phyloP scores from a whole-genome alignment of 1,140 invertebrate genomes.

The Caerostris extrusa region DNA sequence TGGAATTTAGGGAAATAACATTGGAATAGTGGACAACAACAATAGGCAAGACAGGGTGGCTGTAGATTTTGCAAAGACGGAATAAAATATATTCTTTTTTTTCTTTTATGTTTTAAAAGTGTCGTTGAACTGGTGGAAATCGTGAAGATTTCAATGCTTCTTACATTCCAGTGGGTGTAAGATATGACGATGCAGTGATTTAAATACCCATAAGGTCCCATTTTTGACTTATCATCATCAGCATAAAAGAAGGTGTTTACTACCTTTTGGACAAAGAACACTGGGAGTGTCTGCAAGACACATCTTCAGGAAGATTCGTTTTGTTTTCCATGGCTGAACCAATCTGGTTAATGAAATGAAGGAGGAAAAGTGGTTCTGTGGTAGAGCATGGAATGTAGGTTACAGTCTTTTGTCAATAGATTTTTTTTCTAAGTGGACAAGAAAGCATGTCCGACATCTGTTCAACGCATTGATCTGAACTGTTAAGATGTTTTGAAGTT shows the following conservation, averaged over 20 bases:
- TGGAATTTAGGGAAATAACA: conserved; percentile 17
- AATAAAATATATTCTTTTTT: not conserved
- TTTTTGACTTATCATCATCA: not conserved
- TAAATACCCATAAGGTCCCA: conserved; percentile 27
- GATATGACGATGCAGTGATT: not conserved
- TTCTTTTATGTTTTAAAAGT: conserved; percentile 3
- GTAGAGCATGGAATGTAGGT: conserved; percentile 19
- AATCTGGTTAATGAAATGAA: conserved; percentile 4
- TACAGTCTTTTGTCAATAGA: not conserved
- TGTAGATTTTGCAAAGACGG: not conserved
- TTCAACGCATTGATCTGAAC: not conserved
- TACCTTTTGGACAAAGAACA: not conserved
- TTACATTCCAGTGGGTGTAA: not conserved
- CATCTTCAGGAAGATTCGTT: not conserved
- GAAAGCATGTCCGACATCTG: not conserved
- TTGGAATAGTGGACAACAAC: not conserved
- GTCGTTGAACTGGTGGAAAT: conserved; percentile 26
- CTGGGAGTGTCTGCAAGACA: conserved; percentile 5
- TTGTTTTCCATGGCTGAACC: not conserved
- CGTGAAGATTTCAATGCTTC: not conserved
- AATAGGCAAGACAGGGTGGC: not conserved
- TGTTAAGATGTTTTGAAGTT: not conserved
- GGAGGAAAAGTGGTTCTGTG: not conserved
- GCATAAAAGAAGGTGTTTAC: conserved; percentile 25
- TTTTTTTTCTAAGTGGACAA: not conserved